Evolutionary conservation across 2,888 invertebrate species (phyloP), one percentile per base, ranked within the genome.

Genomic region (Allacma fusca): DNA sequence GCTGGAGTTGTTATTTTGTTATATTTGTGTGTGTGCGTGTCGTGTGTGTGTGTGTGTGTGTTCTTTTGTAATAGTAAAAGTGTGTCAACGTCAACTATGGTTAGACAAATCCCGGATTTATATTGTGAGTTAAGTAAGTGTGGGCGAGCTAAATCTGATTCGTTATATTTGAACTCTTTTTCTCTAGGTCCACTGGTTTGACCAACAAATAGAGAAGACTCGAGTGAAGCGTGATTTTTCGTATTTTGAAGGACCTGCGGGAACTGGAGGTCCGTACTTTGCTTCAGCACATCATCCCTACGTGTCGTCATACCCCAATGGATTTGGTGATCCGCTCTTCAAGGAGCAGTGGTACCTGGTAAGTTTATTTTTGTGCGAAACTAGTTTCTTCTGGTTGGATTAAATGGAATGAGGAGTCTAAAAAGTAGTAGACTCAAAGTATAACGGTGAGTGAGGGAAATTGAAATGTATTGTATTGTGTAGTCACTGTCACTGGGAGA

Each of bases 311-410:
- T 82, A 81, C 44, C 81, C 82, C 28, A 81, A 78, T 68, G 89
- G 91, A 84, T 96, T 96, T 87, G 92, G 94, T 19, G 97, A 97
- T 88, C 96, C 96, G 19, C 90, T 96, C 84, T 98, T 93, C 90
- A 93, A 93, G 86, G 95, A 97, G 87, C 96, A 97, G 89, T 98
- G 97, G 98, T 98, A 98, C 87, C 89, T 98, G 93, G 97, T 97
- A 88, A 92, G 97, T 92, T 62, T n/a, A 24, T 50, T 24, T 73
- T n/a, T n/a, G n/a, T 34, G 43, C 34, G 16, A 23, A 26, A 26
- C 19, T 21, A 9, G 34, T 68, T 68, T 29, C 62, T 65, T 29
- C 24, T 75, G 64, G n/a, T 67, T 75, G 65, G 7, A 50, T 75
- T n/a, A 1, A n/a, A n/a, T n/a, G n/a, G 34, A 9, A 34, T 34